Base-by-base conservation (phyloP, 2,888 invertebrate species). In the Alviniconcha strummeri region DNA sequence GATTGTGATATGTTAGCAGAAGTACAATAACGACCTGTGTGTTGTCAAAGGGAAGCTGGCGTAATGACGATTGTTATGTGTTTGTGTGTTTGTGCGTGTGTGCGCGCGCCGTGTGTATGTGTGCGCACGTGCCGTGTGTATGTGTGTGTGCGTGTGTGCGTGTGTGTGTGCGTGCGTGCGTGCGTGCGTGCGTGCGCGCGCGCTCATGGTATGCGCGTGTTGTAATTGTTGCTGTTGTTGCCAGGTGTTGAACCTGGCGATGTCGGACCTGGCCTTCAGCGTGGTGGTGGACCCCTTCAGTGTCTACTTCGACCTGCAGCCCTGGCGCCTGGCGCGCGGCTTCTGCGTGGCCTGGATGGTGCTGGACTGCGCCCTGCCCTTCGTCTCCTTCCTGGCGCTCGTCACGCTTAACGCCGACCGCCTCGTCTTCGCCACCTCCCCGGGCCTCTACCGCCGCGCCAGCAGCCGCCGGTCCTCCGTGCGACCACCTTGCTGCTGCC, bases 271-370 rank as follows among this genome's bases (percentile, higher is more conserved):
- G 52, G 54, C 76, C 52, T 86, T 83, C 80, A 82, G 86, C 72
- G 81, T 84, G 17, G 78, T 84, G 52, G 86, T 87, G 52, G 87
- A 87, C 81, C 85, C 86, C 5, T 83, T 87, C 52, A 88, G 86
- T 9, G 84, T 87, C 17, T 88, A 88, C 83, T 85, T 82, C 69
- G 86, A 88, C 55, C 79, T 88, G 52, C 81, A 84, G 57, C 81
- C 81, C n/a, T 88, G 88, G 88, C 19, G 74, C 9, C 74, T 88
- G 9, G 86, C 85, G 52, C 79, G 60, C n/a, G 75, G 60, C 56
- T 85, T 86, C 75, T 88, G 88, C 71, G 85, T 84, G 80, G 84
- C 86, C 13, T 88, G 86, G 86, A 86, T 88, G 84, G 80, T 88
- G 57, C 84, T 86, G 19, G 88, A 88, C 74, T 84, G 83, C 13